Conservation (phyloP, 2,113 vertebrate genomes). For the Pomatostomus ruficeps region DNA sequence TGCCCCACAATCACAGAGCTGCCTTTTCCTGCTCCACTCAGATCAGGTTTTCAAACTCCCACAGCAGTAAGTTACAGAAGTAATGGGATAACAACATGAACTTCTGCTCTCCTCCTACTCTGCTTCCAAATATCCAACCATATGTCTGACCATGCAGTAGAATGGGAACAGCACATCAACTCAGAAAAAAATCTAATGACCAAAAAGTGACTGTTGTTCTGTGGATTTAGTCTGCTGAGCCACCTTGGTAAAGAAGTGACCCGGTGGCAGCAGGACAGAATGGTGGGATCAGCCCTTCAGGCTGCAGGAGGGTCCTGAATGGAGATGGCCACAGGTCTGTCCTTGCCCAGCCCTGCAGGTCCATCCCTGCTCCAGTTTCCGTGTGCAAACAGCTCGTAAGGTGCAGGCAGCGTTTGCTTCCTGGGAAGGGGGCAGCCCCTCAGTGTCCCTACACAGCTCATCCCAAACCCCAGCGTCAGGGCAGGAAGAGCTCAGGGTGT, state of each 20-base stretch:
- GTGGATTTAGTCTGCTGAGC: not conserved
- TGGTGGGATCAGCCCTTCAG: not conserved
- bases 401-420: not conserved
- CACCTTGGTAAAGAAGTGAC: not conserved
- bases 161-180: not conserved
- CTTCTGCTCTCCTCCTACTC: not conserved
- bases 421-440: not conserved
- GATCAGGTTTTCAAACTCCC: not conserved
- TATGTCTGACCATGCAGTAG: rapidly evolving
- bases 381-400: not conserved
- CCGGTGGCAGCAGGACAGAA: not conserved
- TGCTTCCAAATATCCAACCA: not conserved
- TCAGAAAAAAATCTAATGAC: not conserved
- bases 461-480: not conserved
- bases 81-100: not conserved
- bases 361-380: not conserved
- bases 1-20: not conserved
- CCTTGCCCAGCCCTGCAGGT: not conserved
- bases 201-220: not conserved
- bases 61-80: not conserved
- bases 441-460: not conserved
- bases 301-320: not conserved
- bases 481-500: not conserved
- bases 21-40: not conserved
- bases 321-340: not conserved